Base-by-base conservation (phyloP, 2,113 vertebrate genomes). In the Nerophis ophidion region DNA sequence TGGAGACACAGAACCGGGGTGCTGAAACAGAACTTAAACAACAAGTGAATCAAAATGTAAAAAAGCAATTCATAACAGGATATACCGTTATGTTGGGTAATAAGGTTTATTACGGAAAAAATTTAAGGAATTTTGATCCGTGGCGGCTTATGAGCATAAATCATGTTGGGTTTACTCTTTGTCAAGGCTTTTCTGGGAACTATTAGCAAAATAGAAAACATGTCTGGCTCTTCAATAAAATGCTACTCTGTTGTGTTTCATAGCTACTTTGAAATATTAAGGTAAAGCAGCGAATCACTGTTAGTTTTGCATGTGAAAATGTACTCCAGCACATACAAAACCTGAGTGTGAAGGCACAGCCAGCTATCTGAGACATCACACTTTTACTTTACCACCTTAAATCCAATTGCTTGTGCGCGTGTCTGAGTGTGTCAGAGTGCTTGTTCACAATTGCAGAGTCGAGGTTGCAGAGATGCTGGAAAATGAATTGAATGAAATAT, bases 381-480 rank as follows among this genome's bases (percentile, higher is more conserved):
- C 81, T 72, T 69, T 57, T 66, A 64, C 60, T 68, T 61, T 57
- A 36, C 51, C 74, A 61, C 68, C 71, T 72, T 55, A 65, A 59
- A 68, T 79, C 63, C 65, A 68, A 72, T 59, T 51, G 55, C 62
- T 57, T 42, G 53, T 71, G 66, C 61, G 8, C 38, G 33, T 38
- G 47, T 53, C 44, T 68, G 61, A 65, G 59, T 66, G 77, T 70
- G 70, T 76, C 38, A 70, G 72, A 51, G 78, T 51, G 77, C 78
- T 76, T 76, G 17, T 79, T 79, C 70, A 70, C 82, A 79, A 68
- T 74, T 81, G 74, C 61, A 57, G 59, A 68, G 55, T 61, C 63
- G 46, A 66, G 48, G 45, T 53, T 65, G 71, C 59, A 66, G 61
- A 26, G 15, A 60, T 42, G 62, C 60, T 55, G 7, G 64, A 60